A percentile compares a stretch with the other conserved stretches of the same genome.
Evolutionary conservation across 2,888 invertebrate species (phyloP).

Genomic region (Hypena proboscidalis): DNA sequence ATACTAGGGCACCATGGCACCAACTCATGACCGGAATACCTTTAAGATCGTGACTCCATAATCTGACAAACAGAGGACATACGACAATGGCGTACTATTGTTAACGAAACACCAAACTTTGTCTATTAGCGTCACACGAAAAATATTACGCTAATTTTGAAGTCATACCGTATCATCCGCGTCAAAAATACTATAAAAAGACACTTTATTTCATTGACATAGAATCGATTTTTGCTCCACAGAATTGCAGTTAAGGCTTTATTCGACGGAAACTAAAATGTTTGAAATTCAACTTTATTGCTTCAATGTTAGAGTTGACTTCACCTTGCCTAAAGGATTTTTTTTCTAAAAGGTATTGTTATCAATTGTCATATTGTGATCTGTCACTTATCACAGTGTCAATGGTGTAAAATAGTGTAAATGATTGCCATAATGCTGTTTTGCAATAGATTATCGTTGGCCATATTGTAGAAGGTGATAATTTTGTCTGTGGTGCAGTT

Average conservation of each 20-base stretch:
- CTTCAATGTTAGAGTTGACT: slow-evolving; percentile 1
- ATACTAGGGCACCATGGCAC: background rate
- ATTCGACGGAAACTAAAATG: background rate
- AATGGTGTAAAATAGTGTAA: slow-evolving; percentile 40
- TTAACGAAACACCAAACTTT: slow-evolving; percentile 44
- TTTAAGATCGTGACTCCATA: slow-evolving; percentile 54
- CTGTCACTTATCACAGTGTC: slow-evolving; percentile 53
- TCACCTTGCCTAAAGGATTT: slow-evolving; percentile 4
- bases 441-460: slow-evolving; percentile 47
- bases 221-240: background rate
- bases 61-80: slow-evolving; percentile 59
- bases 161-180: background rate
- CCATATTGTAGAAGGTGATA: slow-evolving; percentile 25
- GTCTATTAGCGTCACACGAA: slow-evolving; percentile 58
- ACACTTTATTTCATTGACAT: background rate
- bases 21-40: slow-evolving; percentile 40
- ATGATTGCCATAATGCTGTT: slow-evolving; percentile 43
- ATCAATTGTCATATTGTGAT: slow-evolving; percentile 69
- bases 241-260: background rate
- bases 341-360: slow-evolving; percentile 29
- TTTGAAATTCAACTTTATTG: slow-evolving; percentile 1
- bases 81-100: slow-evolving; percentile 55
- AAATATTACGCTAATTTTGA: slow-evolving; percentile 41
- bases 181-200: background rate
- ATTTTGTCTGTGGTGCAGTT: slow-evolving; percentile 10